Evolutionary conservation across 2,797 vertebrate species (phyloP).

Genomic region (Sebastes hubbsi): DNA sequence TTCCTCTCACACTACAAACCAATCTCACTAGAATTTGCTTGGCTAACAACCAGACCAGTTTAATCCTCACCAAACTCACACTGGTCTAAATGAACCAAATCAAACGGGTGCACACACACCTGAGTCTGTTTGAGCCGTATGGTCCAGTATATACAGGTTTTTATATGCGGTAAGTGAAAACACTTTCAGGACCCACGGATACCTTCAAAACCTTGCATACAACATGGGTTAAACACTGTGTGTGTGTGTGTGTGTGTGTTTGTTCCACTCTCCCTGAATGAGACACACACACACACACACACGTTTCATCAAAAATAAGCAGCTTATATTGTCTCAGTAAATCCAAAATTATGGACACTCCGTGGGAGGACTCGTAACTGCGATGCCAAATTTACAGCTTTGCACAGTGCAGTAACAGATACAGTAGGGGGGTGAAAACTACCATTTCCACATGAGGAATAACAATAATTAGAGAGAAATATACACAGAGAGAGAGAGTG

Average conservation of each 20-base stretch:
- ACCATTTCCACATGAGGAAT: conserved; percentile 66
- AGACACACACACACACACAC: neutral
- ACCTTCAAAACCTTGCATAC: neutral
- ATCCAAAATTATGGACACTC: conserved; percentile 69
- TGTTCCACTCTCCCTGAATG: conserved; percentile 12
- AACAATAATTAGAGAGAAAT: conserved; percentile 70
- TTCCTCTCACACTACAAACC: neutral
- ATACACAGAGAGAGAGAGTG: conserved; percentile 26
- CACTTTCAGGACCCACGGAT: neutral
- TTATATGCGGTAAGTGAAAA: neutral
- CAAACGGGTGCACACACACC: neutral
- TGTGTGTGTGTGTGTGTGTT: neutral
- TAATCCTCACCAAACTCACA: neutral
- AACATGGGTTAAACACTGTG: neutral
- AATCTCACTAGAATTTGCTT: neutral
- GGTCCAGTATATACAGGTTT: neutral
- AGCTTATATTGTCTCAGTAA: conserved; percentile 71
- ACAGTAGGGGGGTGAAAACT: conserved; percentile 55
- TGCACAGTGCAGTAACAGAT: conserved; percentile 51
- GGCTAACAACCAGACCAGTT: neutral
- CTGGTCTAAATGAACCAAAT: neutral
- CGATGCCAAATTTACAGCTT: conserved; percentile 66
- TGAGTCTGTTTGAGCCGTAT: neutral
- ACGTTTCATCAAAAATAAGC: conserved; percentile 63
- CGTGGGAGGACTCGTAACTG: conserved; percentile 61